Base-by-base conservation (phyloP, 2,113 vertebrate genomes). In the Calyptommatus sinebrachiatus region DNA sequence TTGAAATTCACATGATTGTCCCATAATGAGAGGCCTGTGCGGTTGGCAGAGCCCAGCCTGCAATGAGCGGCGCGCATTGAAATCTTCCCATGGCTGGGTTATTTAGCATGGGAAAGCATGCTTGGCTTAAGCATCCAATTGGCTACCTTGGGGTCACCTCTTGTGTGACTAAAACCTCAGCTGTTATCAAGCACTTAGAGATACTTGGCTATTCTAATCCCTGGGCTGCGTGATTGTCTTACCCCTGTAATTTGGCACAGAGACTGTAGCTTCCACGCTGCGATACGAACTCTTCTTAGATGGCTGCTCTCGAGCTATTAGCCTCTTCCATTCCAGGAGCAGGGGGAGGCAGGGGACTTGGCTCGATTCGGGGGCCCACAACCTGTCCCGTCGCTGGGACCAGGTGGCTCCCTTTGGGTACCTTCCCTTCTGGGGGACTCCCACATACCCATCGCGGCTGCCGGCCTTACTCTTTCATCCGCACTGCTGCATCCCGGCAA, bases 161-260 rank as follows among this genome's bases (percentile, higher is more conserved):
- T 57, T 41, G 69, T 45, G 61, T 65, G 57, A 28, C 74, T 82
- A 50, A 71, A 60, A 73, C 31, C 81, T 68, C 62, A 46, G 81
- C 70, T 78, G 48, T 78, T 83, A 67, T 73, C 69, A 67, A 73
- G 62, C 20, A 48, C 70, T 77, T 66, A 78, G 35, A 45, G 81
- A 77, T 29, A 45, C 69, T 67, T 46, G 69, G 61, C 75, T 73
- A 60, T 83, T 83, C 69, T 73, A 78, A 83, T 83, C 61, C 60
- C 70, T 8, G 69, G 70, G 81, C 81, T 67, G 75, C 10, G 50
- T 14, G 62, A 77, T 83, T 60, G 69, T 83, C 76, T 83, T 31
- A 67, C 75, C 70, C 70, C 69, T 81, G 50, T 73, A 77, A 83
- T 83, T 83, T 83, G 81, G 70, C 74, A 45, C 62, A 8, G 69